Evolutionary conservation across 1,140 invertebrate genomes (phyloP).

Genomic region (Stegodyphus dumicola): DNA sequence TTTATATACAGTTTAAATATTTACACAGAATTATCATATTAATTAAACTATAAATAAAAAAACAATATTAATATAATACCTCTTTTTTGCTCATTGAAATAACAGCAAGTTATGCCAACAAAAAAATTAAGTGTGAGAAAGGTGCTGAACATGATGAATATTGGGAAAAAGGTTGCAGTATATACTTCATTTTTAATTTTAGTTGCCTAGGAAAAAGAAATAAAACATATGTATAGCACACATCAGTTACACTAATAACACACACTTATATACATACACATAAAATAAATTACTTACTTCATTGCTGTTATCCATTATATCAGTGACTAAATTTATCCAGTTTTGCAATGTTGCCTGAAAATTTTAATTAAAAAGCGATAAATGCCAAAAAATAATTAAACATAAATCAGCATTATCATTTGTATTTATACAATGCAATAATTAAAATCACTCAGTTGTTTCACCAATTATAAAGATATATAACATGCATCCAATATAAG

Average conservation of each 20-base stretch:
- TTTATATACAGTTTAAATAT: too few relatives aligned
- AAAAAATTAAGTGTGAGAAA: slow-evolving; percentile 98
- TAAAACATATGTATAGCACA: neutral
- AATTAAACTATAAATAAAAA: neutral
- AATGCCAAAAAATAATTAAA: too few relatives aligned
- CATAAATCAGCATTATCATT: too few relatives aligned
- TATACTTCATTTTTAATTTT: slow-evolving; percentile 88
- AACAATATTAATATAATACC: slow-evolving; percentile 71
- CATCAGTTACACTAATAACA: too few relatives aligned
- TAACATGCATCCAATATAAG: too few relatives aligned
- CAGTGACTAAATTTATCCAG: slow-evolving; percentile 52
- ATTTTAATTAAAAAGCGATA: too few relatives aligned
- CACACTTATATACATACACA: too few relatives aligned
- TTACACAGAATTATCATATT: too few relatives aligned
- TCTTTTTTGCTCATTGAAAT: slow-evolving; percentile 99
- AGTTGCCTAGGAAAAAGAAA: slow-evolving; percentile 23
- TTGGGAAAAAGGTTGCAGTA: slow-evolving; percentile 97
- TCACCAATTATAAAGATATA: too few relatives aligned
- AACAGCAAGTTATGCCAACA: slow-evolving; percentile 97
- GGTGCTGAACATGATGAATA: slow-evolving; percentile 96
- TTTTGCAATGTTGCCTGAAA: slow-evolving; percentile 54
- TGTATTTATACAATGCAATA: too few relatives aligned
- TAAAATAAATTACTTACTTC: neutral
- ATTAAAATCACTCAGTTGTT: too few relatives aligned
- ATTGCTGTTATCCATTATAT: slow-evolving; percentile 49